Percentiles rank a stretch among this genome's conserved stretches.
Conservation (phyloP, 2,888 invertebrate genomes). For the Coenonympha arcania region DNA sequence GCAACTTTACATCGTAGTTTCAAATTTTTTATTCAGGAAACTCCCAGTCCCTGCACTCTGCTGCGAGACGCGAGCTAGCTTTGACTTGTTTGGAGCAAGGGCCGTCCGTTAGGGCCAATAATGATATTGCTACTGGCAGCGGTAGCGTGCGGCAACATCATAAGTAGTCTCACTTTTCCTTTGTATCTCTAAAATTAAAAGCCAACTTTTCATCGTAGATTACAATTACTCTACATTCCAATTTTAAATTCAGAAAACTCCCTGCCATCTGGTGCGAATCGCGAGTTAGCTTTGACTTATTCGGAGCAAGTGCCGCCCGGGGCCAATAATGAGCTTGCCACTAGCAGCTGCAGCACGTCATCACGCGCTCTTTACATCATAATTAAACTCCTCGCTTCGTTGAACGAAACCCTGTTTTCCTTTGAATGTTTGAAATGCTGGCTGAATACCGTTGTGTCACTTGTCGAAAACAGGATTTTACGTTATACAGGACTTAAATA, state of each 20-base stretch:
- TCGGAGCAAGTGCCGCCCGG: neutral
- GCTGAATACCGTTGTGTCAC: too few species aligned
- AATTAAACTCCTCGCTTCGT: neutral
- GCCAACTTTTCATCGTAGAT: too few species aligned
- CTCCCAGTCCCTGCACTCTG: too few species aligned
- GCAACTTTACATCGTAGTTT: constrained; percentile 25
- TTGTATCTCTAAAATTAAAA: too few species aligned
- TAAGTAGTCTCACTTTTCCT: too few species aligned
- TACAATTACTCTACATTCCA: too few species aligned
- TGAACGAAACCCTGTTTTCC: neutral
- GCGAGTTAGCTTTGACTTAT: neutral
- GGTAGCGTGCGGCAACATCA: neutral
- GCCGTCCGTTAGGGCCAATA: constrained; percentile 29
- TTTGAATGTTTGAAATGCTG: neutral
- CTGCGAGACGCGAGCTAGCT: too few species aligned
- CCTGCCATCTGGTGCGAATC: neutral
- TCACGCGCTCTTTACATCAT: neutral
- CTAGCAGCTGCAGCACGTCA: neutral
- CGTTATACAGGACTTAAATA: too few species aligned
- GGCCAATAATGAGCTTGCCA: neutral
- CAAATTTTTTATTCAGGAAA: constrained; percentile 32
- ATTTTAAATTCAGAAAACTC: neutral
- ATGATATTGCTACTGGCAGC: constrained; percentile 21
- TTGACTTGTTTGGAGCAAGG: constrained; percentile 30
- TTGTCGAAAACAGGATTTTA: neutral